Percentiles rank a stretch among this genome's conserved stretches.
Conservation (phyloP, 2,113 vertebrate species). For the Noctilio leporinus region DNA sequence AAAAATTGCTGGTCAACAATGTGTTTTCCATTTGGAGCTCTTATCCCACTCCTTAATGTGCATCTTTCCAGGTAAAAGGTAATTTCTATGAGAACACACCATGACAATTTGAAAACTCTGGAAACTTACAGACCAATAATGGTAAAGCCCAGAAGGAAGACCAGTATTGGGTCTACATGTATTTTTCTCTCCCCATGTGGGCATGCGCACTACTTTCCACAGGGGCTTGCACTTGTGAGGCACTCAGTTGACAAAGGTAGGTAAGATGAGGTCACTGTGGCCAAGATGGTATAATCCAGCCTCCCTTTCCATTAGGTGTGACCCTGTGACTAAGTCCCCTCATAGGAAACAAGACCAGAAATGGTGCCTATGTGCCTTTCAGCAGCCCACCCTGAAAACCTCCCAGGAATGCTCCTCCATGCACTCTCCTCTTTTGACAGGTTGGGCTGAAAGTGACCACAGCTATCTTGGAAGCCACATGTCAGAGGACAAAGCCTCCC, state of each 20-base stretch:
- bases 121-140: neutral
- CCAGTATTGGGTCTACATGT: rapidly evolving
- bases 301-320: neutral
- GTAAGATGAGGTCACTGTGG: neutral
- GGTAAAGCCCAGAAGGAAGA: neutral
- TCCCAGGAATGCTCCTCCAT: neutral
- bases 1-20: too few relatives aligned
- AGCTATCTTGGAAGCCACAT: neutral
- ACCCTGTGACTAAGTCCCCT: neutral
- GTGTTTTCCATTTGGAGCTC: neutral
- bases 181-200: neutral
- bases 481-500: neutral
- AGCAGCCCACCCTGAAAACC: neutral
- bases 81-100: neutral
- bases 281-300: neutral
- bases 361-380: neutral
- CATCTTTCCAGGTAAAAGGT: neutral
- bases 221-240: neutral
- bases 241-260: neutral
- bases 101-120: neutral
- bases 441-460: neutral
- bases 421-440: neutral
- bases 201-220: neutral
- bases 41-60: neutral
- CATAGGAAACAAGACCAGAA: neutral